These are phyloP conservation scores for Eublepharis macularius DNA, from an alignment of 2,113 vertebrate genomes.

Conservation along the genomic window DNA sequence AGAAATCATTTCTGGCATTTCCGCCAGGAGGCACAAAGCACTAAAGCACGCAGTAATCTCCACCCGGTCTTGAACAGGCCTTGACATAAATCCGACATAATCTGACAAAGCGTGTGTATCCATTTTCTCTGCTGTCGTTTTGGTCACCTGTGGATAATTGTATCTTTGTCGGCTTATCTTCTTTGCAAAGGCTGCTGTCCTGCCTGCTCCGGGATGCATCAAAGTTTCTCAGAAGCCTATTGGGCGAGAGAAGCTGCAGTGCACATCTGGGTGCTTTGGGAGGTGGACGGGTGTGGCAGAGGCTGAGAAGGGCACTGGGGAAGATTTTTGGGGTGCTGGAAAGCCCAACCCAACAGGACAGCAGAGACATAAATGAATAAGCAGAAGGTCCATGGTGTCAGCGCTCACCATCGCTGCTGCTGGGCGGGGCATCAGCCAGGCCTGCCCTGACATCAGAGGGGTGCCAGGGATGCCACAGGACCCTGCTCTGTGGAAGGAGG, in stretches of 20 bases:
- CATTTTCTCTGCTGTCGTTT: conserved; percentile 43
- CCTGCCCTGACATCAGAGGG: too few species aligned
- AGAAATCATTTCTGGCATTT: conserved; percentile 41
- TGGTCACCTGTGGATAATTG: conserved; percentile 49
- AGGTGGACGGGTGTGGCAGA: conserved; percentile 20
- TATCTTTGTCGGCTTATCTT: conserved; percentile 22
- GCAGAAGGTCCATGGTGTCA: too few species aligned
- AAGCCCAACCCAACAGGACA: too few species aligned
- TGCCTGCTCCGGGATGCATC: conserved; percentile 30
- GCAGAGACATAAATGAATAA: too few species aligned
- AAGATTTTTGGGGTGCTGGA: background rate
- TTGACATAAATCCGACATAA: conserved; percentile 57
- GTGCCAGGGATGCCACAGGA: too few species aligned
- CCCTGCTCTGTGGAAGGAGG: too few species aligned
- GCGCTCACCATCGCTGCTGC: too few species aligned
- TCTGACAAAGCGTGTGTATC: conserved; percentile 49
- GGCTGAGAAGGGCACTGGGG: conserved; percentile 9
- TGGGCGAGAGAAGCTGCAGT: conserved; percentile 29
- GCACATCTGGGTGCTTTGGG: conserved; percentile 42
- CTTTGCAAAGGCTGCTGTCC: conserved; percentile 50
- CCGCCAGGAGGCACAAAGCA: conserved; percentile 40
- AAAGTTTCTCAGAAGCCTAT: conserved; percentile 45
- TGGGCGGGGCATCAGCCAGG: too few species aligned
- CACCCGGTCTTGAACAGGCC: conserved; percentile 31
- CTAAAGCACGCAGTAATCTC: conserved; percentile 17